phyloP scores from a whole-genome alignment of 2,797 vertebrate species.

The Loris lydekkerianus region DNA sequence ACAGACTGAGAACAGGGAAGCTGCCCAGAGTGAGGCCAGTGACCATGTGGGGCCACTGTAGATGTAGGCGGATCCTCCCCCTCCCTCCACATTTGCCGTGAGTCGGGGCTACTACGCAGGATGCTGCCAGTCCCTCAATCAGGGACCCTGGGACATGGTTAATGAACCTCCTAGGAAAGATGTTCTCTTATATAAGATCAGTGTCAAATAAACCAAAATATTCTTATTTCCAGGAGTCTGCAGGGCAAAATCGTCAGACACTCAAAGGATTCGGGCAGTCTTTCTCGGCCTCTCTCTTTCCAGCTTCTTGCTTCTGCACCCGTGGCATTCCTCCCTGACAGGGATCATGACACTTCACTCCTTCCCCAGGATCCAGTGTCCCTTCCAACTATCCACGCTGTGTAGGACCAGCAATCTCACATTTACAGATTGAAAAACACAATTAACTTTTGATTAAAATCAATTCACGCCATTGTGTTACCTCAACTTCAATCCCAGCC shows the following conservation, averaged over 20 bases:
- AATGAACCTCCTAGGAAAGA: background rate
- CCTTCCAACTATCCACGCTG: background rate
- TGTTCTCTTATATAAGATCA: constrained; percentile 21
- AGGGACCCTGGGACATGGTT: background rate
- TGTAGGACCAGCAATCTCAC: background rate
- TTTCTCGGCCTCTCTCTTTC: background rate
- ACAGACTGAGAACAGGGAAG: background rate
- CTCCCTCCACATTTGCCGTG: background rate
- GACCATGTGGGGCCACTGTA: background rate
- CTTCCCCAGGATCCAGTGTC: background rate
- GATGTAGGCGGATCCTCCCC: accelerated
- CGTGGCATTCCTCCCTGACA: background rate
- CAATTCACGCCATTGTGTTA: constrained; percentile 1
- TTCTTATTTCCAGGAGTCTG: background rate
- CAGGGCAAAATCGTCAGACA: background rate
- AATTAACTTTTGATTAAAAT: constrained; percentile 59
- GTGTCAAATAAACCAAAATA: constrained; percentile 51
- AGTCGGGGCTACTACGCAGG: background rate
- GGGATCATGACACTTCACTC: background rate
- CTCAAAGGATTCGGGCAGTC: background rate
- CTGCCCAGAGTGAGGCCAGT: background rate
- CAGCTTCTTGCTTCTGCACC: background rate
- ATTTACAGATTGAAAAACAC: background rate
- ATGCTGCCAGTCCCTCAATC: background rate
- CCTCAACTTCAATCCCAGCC: background rate